Base-by-base conservation (phyloP, 1,140 invertebrate genomes). In the Caerostris extrusa region DNA sequence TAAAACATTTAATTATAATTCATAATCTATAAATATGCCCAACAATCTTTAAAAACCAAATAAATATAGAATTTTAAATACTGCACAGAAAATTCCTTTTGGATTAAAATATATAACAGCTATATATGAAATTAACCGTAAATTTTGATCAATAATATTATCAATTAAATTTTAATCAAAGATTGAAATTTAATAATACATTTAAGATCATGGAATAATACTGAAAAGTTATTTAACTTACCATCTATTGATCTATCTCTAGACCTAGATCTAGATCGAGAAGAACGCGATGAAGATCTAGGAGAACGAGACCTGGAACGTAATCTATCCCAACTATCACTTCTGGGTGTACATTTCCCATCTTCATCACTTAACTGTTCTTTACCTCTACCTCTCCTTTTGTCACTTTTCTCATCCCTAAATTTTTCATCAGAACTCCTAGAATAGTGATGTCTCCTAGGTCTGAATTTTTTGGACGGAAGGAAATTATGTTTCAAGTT, bases 341-440 rank as follows among this genome's bases (percentile, higher is more conserved):
- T 77, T 64, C 93, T 60, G 57, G 69, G 61, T 82, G 58, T 85
- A 14, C 55, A 89, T 57, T 69, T 69, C 57, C 91, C 94, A 91
- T 87, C 81, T 58, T 93, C 55, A 6, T 92, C 93, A 94, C 56
- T 58, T 64, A 17, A 50, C 85, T 94, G 93, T 57, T 94, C 94
- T 87, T 93, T 95, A 3, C 88, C 92, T n/a, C 94, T 93, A 14
- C 93, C 94, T 56, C 34, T 50, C 17, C 94, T 89, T 58, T 64
- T 58, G 10, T 77, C 82, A 58, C n/a, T 58, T 61, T 87, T 87
- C 19, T 87, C 85, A 50, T 87, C 85, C 12, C 85, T 87, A 34
- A 60, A 60, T 50, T 87, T 50, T 12, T 87, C 85, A 60, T 61
- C 58, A 14, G 58, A 60, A 12, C 57, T 58, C 50, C 64, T 87